Conservation (phyloP, 2,888 invertebrate species). For the Drosophila mettleri region DNA sequence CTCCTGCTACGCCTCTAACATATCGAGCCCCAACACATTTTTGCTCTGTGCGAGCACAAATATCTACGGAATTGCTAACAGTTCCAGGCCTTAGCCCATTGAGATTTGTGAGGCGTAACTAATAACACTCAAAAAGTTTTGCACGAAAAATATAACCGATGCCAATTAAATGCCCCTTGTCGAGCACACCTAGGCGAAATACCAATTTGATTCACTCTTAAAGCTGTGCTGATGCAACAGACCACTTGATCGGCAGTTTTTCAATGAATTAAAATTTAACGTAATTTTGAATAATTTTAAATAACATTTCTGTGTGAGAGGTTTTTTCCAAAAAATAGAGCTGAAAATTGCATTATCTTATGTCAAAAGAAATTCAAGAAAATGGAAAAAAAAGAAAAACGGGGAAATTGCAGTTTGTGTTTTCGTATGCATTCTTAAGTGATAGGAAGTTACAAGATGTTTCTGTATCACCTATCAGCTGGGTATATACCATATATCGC, state of each 20-base stretch:
- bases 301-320: too few relatives aligned
- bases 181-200: neutral
- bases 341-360: too few relatives aligned
- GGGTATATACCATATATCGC: neutral
- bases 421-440: neutral
- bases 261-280: too few relatives aligned
- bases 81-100: slow-evolving; percentile 3
- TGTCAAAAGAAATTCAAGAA: neutral
- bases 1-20: slow-evolving; percentile 36
- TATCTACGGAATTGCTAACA: slow-evolving; percentile 16
- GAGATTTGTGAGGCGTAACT: slow-evolving; percentile 13
- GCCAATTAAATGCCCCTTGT: slow-evolving; percentile 1
- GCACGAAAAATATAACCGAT: slow-evolving; percentile 1
- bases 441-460: neutral
- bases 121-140: slow-evolving; percentile 32
- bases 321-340: too few relatives aligned
- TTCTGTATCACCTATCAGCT: neutral
- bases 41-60: slow-evolving; percentile 3
- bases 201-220: neutral
- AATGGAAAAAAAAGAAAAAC: neutral
- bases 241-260: too few relatives aligned
- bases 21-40: slow-evolving; percentile 36
- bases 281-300: too few relatives aligned
- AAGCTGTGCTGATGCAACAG: neutral
- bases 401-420: neutral